Evolutionary conservation across 2,888 invertebrate species (phyloP).

Genomic region (Microplitis deprimator): DNA sequence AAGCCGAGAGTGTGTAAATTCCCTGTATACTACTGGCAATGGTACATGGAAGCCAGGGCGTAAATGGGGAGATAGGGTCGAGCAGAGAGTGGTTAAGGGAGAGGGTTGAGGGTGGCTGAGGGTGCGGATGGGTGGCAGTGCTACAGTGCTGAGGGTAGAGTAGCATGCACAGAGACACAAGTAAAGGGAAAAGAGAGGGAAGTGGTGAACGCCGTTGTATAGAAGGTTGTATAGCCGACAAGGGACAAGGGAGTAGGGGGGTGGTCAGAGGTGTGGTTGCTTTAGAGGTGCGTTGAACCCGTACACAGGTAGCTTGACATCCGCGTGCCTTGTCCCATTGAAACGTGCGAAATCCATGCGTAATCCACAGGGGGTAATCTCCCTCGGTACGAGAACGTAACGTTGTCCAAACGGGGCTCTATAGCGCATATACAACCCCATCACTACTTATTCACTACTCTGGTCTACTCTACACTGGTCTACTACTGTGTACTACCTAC

Average conservation of each 20-base stretch:
- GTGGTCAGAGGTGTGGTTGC: constrained; percentile 69
- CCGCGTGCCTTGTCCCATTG: constrained; percentile 67
- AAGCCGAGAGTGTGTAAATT: constrained; percentile 29
- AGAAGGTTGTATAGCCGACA: constrained; percentile 60
- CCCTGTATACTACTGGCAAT: constrained; percentile 15
- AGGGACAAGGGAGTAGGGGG: constrained; percentile 69
- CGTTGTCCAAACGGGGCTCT: constrained; percentile 19
- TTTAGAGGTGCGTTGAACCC: constrained; percentile 71
- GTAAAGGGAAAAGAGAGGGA: constrained; percentile 48
- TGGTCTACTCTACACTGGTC: not conserved
- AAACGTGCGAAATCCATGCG: constrained; percentile 67
- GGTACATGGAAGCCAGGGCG: constrained; percentile 49
- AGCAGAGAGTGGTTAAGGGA: constrained; percentile 3
- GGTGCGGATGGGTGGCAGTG: constrained; percentile 59
- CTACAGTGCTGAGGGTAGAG: constrained; percentile 29
- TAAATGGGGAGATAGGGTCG: constrained; percentile 54
- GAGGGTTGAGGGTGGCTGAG: constrained; percentile 35
- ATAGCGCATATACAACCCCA: constrained; percentile 4
- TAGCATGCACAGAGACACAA: too few relatives aligned
- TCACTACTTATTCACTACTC: not conserved
- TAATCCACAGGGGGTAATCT: constrained; percentile 58
- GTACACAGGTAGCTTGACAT: constrained; percentile 68
- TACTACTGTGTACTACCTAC: too few relatives aligned
- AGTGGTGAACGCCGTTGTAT: constrained; percentile 62
- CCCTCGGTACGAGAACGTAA: constrained; percentile 29